Evolutionary conservation across 2,888 invertebrate species (phyloP), one percentile per base, ranked within the genome.

Genomic region (Creontiades dilutus): DNA sequence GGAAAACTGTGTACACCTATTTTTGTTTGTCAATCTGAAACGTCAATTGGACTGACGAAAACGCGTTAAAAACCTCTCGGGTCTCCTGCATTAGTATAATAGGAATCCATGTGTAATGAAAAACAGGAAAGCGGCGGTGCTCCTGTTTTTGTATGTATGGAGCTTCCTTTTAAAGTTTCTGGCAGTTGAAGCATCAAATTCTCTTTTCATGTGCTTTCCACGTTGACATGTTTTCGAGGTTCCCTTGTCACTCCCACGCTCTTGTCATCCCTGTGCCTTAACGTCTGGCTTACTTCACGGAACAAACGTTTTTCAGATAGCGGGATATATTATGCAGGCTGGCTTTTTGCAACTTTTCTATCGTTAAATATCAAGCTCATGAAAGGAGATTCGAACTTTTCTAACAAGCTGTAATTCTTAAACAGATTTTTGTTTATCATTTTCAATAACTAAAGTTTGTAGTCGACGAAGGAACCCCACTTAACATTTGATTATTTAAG

Each of bases 1-100:
- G 82, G 82, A 82, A 82, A 48, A 48, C 82, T 82, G 82, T 82
- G 82, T 82, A 82, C 47, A 55, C 82, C 82, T 48, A 82, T 82
- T 82, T 82, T 82, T 55, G 82, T 82, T 82, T 27, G 82, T 82
- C 82, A 82, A 82, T 82, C 48, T 23, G 14, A 80, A 47, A 82
- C 52, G 82, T 82, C 82, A 82, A 82, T 82, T 52, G 47, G 27
- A 14, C 82, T 27, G 14, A 52, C 82, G 47, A 19, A 82, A 19
- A 12, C 61, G 23, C 68, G 68, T 68, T 68, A 68, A 68, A 68
- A 68, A 68, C 68, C 68, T 68, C 13, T 68, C 68, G 68, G 13
- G 68, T 13, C 68, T 19, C 61, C 47, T 82, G 82, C 82, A 82
- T 82, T 82, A 82, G 82, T 82, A 46, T 82, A 52, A 82, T 82